phyloP scores from a whole-genome alignment of 2,113 vertebrate species.

The Nycticebus coucang region DNA sequence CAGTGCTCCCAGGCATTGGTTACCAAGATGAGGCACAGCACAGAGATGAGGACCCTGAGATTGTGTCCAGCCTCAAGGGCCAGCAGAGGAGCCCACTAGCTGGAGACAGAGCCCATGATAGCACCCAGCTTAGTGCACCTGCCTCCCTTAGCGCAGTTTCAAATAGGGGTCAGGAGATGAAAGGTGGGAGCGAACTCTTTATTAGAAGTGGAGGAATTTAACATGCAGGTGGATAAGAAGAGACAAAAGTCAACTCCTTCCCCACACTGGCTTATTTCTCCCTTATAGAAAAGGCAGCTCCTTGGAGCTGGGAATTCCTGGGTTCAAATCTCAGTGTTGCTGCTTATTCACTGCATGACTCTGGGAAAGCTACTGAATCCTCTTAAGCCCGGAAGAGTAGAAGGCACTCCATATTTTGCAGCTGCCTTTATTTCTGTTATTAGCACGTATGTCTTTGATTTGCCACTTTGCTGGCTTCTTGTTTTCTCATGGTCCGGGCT shows the following conservation, averaged over 20 bases:
- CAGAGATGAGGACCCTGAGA: not conserved
- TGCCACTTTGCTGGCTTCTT: not conserved
- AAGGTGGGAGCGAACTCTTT: not conserved
- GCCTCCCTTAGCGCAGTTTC: not conserved
- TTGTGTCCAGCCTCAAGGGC: not conserved
- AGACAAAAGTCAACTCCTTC: too few species aligned
- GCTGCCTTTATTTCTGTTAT: not conserved
- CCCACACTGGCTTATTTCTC: not conserved
- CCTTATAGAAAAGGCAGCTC: not conserved
- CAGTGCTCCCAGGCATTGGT: not conserved
- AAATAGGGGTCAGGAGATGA: too few species aligned
- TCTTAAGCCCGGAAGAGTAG: not conserved
- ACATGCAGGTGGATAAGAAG: not conserved
- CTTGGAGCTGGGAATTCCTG: not conserved
- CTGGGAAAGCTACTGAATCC: not conserved
- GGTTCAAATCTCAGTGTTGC: not conserved
- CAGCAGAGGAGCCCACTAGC: not conserved
- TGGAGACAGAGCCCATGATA: not conserved
- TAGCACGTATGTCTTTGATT: not conserved
- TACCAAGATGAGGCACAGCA: not conserved
- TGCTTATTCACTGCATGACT: not conserved
- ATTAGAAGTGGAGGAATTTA: not conserved
- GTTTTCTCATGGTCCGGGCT: too few species aligned
- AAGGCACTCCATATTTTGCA: not conserved
- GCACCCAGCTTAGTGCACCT: rapidly evolving